Evolutionary conservation across 2,113 vertebrate genomes (phyloP).

Genomic region (Pterocles orientalis): DNA sequence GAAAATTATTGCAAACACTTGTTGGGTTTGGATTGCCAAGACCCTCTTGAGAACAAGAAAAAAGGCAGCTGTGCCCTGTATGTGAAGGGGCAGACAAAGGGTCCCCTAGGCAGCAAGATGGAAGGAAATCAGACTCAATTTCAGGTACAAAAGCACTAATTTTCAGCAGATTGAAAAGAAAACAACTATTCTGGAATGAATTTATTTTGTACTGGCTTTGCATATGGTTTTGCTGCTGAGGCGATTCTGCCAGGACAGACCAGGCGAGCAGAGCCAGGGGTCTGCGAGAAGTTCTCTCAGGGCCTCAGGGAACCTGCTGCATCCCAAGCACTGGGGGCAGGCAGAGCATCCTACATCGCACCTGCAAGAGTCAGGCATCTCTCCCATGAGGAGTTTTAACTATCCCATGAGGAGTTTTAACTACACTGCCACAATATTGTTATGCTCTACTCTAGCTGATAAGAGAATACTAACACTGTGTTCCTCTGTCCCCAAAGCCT

Average conservation of each 20-base stretch:
- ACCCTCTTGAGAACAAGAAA: not conserved
- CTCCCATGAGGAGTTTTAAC: too few relatives aligned
- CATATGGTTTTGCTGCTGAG: not conserved
- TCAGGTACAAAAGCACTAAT: not conserved
- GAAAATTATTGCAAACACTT: not conserved
- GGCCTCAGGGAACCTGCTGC: not conserved
- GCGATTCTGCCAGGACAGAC: not conserved
- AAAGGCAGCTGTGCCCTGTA: not conserved
- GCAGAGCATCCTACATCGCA: accelerated
- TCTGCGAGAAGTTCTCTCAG: not conserved
- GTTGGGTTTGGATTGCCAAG: not conserved
- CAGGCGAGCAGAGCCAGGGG: not conserved
- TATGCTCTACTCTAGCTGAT: accelerated
- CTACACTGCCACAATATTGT: not conserved
- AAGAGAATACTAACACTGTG: accelerated
- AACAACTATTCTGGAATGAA: not conserved
- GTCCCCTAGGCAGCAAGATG: not conserved
- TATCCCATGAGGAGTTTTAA: too few relatives aligned
- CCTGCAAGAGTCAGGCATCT: accelerated
- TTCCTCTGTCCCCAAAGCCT: not conserved
- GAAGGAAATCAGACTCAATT: not conserved
- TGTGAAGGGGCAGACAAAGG: not conserved
- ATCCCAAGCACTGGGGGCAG: accelerated
- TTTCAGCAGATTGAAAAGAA: not conserved
- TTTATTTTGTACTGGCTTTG: not conserved